These are phyloP conservation scores for Venustaconcha ellipsiformis DNA, from an alignment of 1,140 invertebrate species.

Conservation along the genomic window DNA sequence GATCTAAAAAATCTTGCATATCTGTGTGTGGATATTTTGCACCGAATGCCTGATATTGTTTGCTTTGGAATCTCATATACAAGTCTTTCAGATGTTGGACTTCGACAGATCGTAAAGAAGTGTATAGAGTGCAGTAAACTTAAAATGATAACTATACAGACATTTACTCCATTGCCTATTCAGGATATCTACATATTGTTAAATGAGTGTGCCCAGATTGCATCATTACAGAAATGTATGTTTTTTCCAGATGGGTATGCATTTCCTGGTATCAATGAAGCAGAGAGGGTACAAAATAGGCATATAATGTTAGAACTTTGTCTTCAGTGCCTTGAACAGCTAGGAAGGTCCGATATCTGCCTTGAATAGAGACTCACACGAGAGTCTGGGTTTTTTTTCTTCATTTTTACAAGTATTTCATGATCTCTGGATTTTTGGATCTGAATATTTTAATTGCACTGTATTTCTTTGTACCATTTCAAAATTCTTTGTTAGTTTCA, in stretches of 20 bases:
- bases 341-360: too few species aligned
- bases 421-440: too few species aligned
- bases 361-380: too few species aligned
- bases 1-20: slow-evolving; percentile 37
- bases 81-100: slow-evolving; percentile 35
- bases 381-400: too few species aligned
- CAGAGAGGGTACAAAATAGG: too few species aligned
- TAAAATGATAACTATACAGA: slow-evolving; percentile 55
- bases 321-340: too few species aligned
- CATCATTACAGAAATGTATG: slow-evolving; percentile 54
- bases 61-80: slow-evolving; percentile 60
- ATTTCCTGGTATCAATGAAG: slow-evolving; percentile 54
- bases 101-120: slow-evolving; percentile 37
- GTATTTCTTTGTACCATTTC: too few species aligned
- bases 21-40: slow-evolving; percentile 33
- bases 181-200: slow-evolving; percentile 46
- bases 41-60: slow-evolving; percentile 41
- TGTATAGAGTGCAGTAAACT: slow-evolving; percentile 36
- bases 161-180: slow-evolving; percentile 50
- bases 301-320: too few species aligned
- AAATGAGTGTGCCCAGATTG: slow-evolving; percentile 43
- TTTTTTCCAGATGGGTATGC: slow-evolving; percentile 59
- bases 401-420: too few species aligned
- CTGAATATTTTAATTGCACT: too few species aligned
- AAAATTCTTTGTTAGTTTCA: too few species aligned